Evolutionary conservation across 92 coral and sea anemone species (phyloP), one percentile per base, ranked within the genome.

Genomic region (Porites rus): DNA sequence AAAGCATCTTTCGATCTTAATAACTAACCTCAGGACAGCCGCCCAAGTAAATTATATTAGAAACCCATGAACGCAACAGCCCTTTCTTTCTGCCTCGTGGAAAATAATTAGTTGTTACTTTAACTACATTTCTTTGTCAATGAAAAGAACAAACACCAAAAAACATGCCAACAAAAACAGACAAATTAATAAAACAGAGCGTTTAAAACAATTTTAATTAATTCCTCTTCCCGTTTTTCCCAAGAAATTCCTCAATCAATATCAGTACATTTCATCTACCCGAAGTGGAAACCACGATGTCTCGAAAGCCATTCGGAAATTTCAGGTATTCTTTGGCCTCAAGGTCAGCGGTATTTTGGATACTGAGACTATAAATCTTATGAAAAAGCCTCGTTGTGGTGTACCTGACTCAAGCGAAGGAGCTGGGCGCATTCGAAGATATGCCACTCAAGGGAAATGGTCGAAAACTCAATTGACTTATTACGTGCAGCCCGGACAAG

Each of bases 371-470:
- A 11, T 88, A 71, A 88, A 69, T 3, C 76, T 87, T 89, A 94
- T 92, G 84, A 88, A 88, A 68, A 87, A 78, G 63, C 93, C 98
- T 7, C 88, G 98, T 13, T 94, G 98, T 60, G 94, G 95, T 24
- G 73, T 92, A 21, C 90, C 98, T 3, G 98, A 94, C 28, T 71
- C 86, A 53, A 91, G 71, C 19, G 91, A 91, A 12, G 74, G 74
- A 8, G 74, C 86, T 0, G 7, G 60, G 77, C 80, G 80, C n/a
- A 60, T 8, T 9, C 67, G 93, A 43, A 43, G 90, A 51, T 62
- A 81, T 89, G 82, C 50, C 50, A 74, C 88, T 6, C 78, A 74
- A 2, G 64, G 65, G 28, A 87, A 86, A 67, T 93, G 93, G 96
- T 4, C 60, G 7, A 81, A 79, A 22, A 88, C 79, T 1, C 62